phyloP scores from a whole-genome alignment of 2,888 invertebrate species.

The Athrips mouffetella region DNA sequence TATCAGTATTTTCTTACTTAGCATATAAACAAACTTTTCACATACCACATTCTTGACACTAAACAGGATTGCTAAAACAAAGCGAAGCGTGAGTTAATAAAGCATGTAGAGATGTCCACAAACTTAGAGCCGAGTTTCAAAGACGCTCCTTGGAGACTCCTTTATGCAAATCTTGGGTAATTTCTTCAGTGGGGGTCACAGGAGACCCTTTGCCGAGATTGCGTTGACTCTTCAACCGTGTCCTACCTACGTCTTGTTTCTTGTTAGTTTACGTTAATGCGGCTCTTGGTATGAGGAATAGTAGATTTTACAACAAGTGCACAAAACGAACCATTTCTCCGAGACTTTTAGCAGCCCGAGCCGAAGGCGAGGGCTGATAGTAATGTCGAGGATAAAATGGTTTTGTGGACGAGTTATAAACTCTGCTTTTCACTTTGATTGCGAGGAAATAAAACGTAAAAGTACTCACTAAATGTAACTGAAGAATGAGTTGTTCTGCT shows the following conservation, averaged over 20 bases:
- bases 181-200: slow-evolving; percentile 68
- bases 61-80: slow-evolving; percentile 44
- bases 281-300: not conserved
- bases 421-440: too few species aligned
- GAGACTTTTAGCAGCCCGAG: not conserved
- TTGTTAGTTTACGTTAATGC: slow-evolving; percentile 10
- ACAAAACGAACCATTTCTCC: not conserved
- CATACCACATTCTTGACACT: slow-evolving; percentile 43
- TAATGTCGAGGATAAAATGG: too few species aligned
- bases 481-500: not conserved
- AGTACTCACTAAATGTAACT: too few species aligned
- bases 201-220: slow-evolving; percentile 63
- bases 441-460: too few species aligned
- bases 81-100: slow-evolving; percentile 60
- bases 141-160: slow-evolving; percentile 66
- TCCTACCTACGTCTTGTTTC: slow-evolving; percentile 44
- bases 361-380: too few species aligned
- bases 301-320: slow-evolving; percentile 1
- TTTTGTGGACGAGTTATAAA: too few species aligned
- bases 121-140: slow-evolving; percentile 65
- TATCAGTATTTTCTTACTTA: too few species aligned
- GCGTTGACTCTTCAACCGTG: slow-evolving; percentile 59
- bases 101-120: slow-evolving; percentile 64
- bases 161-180: slow-evolving; percentile 73
- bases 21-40: slow-evolving; percentile 34